Conservation (phyloP, 2,888 invertebrate species). For the Campopleginae sp. region DNA sequence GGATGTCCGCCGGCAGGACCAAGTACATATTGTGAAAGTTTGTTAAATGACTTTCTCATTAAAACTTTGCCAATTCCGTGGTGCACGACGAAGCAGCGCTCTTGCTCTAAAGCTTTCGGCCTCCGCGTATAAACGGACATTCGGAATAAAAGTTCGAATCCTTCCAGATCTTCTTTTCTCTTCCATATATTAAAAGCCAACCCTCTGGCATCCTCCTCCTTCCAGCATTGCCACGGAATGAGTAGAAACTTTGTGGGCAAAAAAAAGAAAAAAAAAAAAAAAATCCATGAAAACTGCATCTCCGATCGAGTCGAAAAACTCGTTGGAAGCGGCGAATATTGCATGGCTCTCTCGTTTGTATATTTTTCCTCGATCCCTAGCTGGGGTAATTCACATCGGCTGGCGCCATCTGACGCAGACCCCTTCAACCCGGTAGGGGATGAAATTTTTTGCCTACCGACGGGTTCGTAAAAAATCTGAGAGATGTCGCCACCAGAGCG, state of each 20-base stretch:
- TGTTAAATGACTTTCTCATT: constrained; percentile 79
- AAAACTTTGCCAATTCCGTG: constrained; percentile 78
- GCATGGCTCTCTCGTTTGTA: constrained; percentile 51
- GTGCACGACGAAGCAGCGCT: constrained; percentile 63
- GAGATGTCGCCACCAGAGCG: constrained; percentile 75
- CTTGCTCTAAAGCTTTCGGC: constrained; percentile 46
- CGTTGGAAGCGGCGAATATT: constrained; percentile 42
- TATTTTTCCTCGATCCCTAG: constrained; percentile 54
- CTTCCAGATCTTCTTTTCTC: constrained; percentile 34
- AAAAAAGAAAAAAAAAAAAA: neutral
- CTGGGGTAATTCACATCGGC: constrained; percentile 53
- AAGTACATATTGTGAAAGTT: constrained; percentile 75
- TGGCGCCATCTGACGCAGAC: constrained; percentile 78
- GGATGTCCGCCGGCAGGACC: constrained; percentile 67
- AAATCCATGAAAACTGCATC: constrained; percentile 62
- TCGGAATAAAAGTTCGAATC: constrained; percentile 49
- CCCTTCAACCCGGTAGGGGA: constrained; percentile 69
- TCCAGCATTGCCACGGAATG: neutral
- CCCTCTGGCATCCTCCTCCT: constrained; percentile 10
- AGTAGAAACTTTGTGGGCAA: neutral
- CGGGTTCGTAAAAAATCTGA: constrained; percentile 73
- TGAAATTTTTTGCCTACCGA: constrained; percentile 54
- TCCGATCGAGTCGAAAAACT: constrained; percentile 63
- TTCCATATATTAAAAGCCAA: constrained; percentile 35
- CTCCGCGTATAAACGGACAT: constrained; percentile 51